Percentiles rank a stretch among this genome's conserved stretches.
phyloP scores from a whole-genome alignment of 35 echinoderm and acorn worm genomes.

The Hemicentrotus pulcherrimus region DNA sequence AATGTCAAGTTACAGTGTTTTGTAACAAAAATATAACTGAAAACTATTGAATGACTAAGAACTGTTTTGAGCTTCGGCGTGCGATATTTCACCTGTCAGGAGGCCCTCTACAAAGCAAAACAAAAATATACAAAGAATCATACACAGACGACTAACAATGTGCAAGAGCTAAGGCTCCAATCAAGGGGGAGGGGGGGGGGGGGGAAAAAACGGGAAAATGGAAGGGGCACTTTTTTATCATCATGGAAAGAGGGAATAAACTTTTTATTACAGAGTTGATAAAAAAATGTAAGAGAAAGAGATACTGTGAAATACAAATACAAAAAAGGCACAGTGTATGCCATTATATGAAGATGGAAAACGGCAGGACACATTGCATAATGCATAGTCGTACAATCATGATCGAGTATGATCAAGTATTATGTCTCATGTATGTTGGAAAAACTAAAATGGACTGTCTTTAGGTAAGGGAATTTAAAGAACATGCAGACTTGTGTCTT shows the following conservation, averaged over 20 bases:
- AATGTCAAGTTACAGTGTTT: too few relatives aligned
- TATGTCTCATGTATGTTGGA: neutral
- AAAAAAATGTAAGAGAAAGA: neutral
- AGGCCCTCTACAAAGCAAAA: neutral
- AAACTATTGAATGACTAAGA: neutral
- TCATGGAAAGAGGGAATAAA: too few relatives aligned
- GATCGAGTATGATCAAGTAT: too few relatives aligned
- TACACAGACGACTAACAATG: neutral
- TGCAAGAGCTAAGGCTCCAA: neutral
- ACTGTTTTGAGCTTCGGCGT: neutral
- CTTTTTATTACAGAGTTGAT: neutral
- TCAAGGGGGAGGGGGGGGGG: too few relatives aligned
- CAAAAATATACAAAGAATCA: neutral
- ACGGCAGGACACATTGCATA: neutral
- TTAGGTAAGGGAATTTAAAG: neutral
- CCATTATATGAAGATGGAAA: neutral
- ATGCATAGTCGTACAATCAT: neutral
- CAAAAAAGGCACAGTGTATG: neutral
- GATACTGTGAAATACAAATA: neutral
- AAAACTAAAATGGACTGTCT: neutral
- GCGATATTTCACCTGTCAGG: slow-evolving; percentile 9
- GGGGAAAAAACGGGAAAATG: neutral
- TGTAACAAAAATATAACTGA: too few relatives aligned
- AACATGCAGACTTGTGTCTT: neutral
- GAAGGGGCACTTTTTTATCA: too few relatives aligned